Percentiles rank a stretch among this genome's conserved stretches.
These are phyloP conservation scores for Agrochola circellaris DNA, from an alignment of 2,888 invertebrate species.

Conservation along the genomic window DNA sequence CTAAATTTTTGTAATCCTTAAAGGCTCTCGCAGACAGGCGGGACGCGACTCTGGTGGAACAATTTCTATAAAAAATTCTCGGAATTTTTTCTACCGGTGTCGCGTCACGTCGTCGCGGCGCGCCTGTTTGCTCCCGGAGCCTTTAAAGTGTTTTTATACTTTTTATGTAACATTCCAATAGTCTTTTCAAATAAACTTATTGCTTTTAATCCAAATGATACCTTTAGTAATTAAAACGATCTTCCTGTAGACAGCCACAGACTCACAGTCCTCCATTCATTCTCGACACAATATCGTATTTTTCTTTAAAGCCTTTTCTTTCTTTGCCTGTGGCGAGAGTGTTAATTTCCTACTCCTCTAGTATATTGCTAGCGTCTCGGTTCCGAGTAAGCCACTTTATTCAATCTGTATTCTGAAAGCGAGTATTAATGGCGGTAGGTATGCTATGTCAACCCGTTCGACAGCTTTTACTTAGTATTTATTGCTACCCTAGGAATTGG, in stretches of 20 bases:
- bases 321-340: constrained; percentile 31
- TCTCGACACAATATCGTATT: constrained; percentile 26
- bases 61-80: too few relatives aligned
- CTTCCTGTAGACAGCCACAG: neutral
- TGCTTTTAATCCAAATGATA: constrained; percentile 10
- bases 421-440: constrained; percentile 47
- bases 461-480: constrained; percentile 48
- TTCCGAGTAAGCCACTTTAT: constrained; percentile 54
- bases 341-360: constrained; percentile 52
- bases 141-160: neutral
- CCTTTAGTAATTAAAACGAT: constrained; percentile 28
- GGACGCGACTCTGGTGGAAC: too few relatives aligned
- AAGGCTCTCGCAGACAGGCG: too few relatives aligned
- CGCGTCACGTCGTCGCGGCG: too few relatives aligned
- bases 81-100: too few relatives aligned
- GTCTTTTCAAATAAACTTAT: neutral
- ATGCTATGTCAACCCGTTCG: constrained; percentile 35
- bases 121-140: neutral
- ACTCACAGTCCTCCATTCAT: neutral
- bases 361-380: constrained; percentile 34
- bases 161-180: neutral
- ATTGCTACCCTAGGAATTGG: constrained; percentile 33
- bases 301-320: constrained; percentile 46
- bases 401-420: constrained; percentile 55
- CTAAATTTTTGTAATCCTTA: too few relatives aligned